Conservation (phyloP, 2,888 invertebrate genomes). For the Stenodera caucasica region DNA sequence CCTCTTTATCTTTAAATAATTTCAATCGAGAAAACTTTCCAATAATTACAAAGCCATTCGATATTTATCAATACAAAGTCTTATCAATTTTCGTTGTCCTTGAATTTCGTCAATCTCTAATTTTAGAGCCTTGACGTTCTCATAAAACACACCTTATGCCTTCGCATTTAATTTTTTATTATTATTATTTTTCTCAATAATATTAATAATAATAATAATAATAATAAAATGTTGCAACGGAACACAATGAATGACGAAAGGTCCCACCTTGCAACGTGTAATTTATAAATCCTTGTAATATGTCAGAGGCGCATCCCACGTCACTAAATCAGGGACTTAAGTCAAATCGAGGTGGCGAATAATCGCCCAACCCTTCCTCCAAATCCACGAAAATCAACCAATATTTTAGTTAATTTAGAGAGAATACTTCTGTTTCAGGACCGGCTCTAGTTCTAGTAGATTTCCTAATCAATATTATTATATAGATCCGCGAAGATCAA, state of each 20-base stretch:
- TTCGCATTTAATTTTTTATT: slow-evolving; percentile 31
- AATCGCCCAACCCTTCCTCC: neutral
- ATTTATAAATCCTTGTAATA: slow-evolving; percentile 40
- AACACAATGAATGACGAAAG: slow-evolving; percentile 37
- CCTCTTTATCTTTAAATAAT: slow-evolving; percentile 19
- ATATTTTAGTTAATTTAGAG: too few species aligned
- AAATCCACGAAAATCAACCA: too few species aligned
- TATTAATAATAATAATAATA: too few species aligned
- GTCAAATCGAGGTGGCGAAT: too few species aligned
- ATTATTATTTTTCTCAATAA: neutral
- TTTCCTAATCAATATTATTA: too few species aligned
- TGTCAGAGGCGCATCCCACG: slow-evolving; percentile 40
- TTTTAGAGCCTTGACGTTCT: slow-evolving; percentile 6
- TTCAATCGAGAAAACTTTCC: slow-evolving; percentile 11
- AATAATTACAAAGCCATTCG: neutral
- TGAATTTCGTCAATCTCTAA: too few species aligned
- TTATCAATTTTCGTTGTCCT: too few species aligned
- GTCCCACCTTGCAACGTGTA: slow-evolving; percentile 35
- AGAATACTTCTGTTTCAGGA: too few species aligned
- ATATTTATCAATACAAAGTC: too few species aligned
- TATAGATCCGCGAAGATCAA: too few species aligned
- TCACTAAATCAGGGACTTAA: too few species aligned
- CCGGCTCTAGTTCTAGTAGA: too few species aligned
- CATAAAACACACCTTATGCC: slow-evolving; percentile 30
- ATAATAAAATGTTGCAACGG: slow-evolving; percentile 28